phyloP scores from a whole-genome alignment of 2,888 invertebrate genomes.

The Geotrupes spiniger region DNA sequence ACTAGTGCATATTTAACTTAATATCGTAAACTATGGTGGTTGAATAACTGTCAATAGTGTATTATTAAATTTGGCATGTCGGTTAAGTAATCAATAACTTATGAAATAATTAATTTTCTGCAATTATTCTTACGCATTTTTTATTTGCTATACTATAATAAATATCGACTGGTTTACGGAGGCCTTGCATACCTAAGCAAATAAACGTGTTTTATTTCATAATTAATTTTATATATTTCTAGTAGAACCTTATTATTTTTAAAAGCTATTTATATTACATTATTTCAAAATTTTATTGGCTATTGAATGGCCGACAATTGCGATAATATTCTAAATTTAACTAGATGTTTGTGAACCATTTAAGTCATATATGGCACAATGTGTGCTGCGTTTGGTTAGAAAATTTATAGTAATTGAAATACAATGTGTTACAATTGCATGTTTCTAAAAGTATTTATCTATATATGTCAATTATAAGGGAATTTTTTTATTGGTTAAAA shows the following conservation, averaged over 20 bases:
- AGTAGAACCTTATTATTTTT: too few species aligned
- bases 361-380: constrained; percentile 8
- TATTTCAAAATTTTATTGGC: too few species aligned
- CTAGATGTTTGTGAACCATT: background rate
- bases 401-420: constrained; percentile 4
- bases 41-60: constrained; percentile 15
- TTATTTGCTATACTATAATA: too few species aligned
- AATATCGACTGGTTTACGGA: too few species aligned
- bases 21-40: constrained; percentile 8
- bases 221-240: too few species aligned
- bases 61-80: constrained; percentile 25
- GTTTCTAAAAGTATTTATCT: constrained; percentile 8
- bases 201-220: too few species aligned
- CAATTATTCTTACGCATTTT: too few species aligned
- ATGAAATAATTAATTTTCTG: too few species aligned
- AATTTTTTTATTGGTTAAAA: constrained; percentile 2
- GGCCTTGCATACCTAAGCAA: too few species aligned
- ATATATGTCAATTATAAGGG: constrained; percentile 9
- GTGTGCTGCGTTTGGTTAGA: constrained; percentile 8
- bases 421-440: constrained; percentile 3
- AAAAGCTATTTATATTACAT: too few species aligned
- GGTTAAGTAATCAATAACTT: constrained; percentile 1
- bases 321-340: background rate
- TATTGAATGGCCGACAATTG: too few species aligned
- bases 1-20: constrained; percentile 17